Evolutionary conservation across 2,888 invertebrate genomes (phyloP), one percentile per base, ranked within the genome.

Genomic region (Parapristionchus giblindavisi): DNA sequence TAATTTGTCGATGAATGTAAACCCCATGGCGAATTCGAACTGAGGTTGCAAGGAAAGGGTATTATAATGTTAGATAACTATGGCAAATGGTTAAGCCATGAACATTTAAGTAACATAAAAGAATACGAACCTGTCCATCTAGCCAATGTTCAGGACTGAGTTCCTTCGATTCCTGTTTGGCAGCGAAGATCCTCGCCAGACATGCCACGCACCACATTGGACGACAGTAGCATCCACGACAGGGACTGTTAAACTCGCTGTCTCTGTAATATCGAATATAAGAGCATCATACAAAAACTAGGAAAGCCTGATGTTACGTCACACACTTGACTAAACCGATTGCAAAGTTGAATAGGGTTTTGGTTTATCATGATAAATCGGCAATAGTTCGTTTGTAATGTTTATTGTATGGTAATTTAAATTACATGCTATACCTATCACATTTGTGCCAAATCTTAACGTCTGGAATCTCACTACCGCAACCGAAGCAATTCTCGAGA

Each of bases 121-220:
- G 38, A 34, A 27, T 17, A 36, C 61, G 21, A 29, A 56, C 71
- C 71, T 84, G 86, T 32, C 89, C 87, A 32, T 84, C 77, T 76
- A 90, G 78, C 90, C 90, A 90, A 0, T 85, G 84, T 32, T 88
- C 88, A 4, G 90, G 89, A 34, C 84, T 79, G n/a, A 85, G 79
- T 77, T 89, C 89, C 21, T 11, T 21, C n/a, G n/a, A n/a, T 76
- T 89, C 85, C 80, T 89, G 90, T 32, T 90, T 85, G 75, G 89
- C 88, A 21, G 89, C 89, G 80, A 90, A 90, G 88, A 90, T 81
- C 38, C 81, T 73, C 17, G 77, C 85, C 81, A 90, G 88, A 81
- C 90, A 86, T 11, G 75, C 66, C 29, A 77, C 73, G 58, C 82
- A 90, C 89, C 89, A 89, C 89, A 89, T 89, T 4, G 89, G 89